Conservation (phyloP, 2,113 vertebrate genomes). For the Dicerorhinus sumatrensis region DNA sequence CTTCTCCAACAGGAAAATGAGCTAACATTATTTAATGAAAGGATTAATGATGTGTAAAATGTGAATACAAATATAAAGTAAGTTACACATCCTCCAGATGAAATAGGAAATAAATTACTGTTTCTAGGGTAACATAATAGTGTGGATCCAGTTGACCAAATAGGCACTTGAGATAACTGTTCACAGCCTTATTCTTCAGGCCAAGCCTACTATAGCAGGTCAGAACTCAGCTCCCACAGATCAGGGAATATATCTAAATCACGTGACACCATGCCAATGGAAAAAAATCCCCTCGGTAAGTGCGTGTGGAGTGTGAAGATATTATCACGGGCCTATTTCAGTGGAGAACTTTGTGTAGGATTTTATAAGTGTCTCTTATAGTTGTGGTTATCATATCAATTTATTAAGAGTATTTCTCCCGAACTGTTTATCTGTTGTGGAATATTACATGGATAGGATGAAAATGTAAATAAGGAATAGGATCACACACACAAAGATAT, state of each 20-base stretch:
- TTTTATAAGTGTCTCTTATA: not conserved
- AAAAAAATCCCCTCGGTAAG: not conserved
- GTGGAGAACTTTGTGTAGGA: not conserved
- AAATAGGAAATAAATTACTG: not conserved
- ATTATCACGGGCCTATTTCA: accelerated
- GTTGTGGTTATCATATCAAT: too few species aligned
- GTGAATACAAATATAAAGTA: not conserved
- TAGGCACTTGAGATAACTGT: accelerated
- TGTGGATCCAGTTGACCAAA: not conserved
- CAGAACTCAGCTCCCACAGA: not conserved
- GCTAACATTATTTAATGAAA: not conserved
- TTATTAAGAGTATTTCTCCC: not conserved
- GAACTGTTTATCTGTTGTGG: too few species aligned
- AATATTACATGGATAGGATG: not conserved
- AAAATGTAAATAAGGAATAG: not conserved
- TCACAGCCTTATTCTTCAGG: not conserved
- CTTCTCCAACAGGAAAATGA: not conserved
- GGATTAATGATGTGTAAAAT: not conserved
- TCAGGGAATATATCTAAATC: not conserved
- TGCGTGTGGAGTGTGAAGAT: not conserved
- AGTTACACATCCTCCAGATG: not conserved
- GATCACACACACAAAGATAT: not conserved
- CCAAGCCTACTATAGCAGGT: not conserved
- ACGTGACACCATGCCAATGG: not conserved
- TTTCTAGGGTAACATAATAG: accelerated